A percentile compares a stretch with the other conserved stretches of the same genome.
phyloP scores from a whole-genome alignment of 2,113 vertebrate species.

The Etheostoma spectabile region DNA sequence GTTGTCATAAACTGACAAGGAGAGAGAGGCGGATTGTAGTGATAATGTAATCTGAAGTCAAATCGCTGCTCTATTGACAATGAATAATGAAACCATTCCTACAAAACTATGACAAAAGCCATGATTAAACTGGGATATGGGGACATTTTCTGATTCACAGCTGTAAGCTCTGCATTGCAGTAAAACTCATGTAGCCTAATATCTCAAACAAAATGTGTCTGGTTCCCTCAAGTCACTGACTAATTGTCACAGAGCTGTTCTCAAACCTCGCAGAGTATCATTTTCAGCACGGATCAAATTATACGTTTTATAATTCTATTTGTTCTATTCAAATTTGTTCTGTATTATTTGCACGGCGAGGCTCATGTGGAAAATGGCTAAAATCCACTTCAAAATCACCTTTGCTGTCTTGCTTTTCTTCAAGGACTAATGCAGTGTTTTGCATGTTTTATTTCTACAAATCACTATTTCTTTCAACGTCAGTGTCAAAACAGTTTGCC shows the following conservation, averaged over 20 bases:
- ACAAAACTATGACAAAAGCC: background rate
- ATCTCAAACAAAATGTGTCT: slow-evolving; percentile 15
- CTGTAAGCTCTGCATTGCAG: slow-evolving; percentile 22
- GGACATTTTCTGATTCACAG: slow-evolving; percentile 13
- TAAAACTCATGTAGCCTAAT: slow-evolving; percentile 13
- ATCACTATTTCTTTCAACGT: background rate
- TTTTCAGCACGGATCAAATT: slow-evolving; percentile 28
- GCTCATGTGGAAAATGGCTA: slow-evolving; percentile 14
- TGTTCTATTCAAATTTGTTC: slow-evolving; percentile 29
- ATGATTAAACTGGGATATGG: slow-evolving; percentile 26
- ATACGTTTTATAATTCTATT: slow-evolving; percentile 35
- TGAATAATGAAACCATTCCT: slow-evolving; percentile 6
- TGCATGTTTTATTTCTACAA: slow-evolving; percentile 4
- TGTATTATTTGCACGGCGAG: slow-evolving; percentile 17
- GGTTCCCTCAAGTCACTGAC: slow-evolving; percentile 6
- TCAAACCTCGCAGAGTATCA: slow-evolving; percentile 2
- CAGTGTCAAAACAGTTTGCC: background rate
- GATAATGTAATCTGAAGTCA: slow-evolving; percentile 21
- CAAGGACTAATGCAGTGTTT: background rate
- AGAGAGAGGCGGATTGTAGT: background rate
- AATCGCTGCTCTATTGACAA: slow-evolving; percentile 7
- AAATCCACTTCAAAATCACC: slow-evolving; percentile 5
- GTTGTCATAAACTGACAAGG: background rate
- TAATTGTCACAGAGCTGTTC: slow-evolving; percentile 27
- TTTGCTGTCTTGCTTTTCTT: slow-evolving; percentile 13